These are phyloP conservation scores for Pseudomyrmex gracilis DNA, from an alignment of 1,140 invertebrate genomes.

Conservation along the genomic window DNA sequence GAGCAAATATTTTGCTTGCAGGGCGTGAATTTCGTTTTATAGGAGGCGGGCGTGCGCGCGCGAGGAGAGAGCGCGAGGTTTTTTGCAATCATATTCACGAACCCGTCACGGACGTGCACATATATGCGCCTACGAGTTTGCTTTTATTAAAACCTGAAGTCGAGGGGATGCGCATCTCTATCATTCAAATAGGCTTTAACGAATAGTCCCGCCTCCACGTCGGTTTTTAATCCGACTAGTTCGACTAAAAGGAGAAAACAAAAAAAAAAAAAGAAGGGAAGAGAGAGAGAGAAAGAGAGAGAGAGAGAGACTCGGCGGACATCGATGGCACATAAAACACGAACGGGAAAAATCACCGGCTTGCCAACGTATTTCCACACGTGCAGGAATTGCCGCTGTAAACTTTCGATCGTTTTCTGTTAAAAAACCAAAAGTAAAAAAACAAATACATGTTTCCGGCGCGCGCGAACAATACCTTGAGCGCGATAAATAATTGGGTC, in stretches of 20 bases:
- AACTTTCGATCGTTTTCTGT: not conserved
- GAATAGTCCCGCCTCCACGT: conserved; percentile 38
- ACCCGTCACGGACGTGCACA: conserved; percentile 45
- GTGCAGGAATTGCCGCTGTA: not conserved
- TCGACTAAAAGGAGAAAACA: not conserved
- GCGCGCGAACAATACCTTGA: not conserved
- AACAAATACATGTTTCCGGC: no score
- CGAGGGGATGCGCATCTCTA: conserved; percentile 43
- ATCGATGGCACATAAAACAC: conserved; percentile 25
- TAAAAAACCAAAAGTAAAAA: not conserved
- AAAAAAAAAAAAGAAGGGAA: no score
- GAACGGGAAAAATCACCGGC: conserved; percentile 11
- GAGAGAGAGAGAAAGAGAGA: not conserved
- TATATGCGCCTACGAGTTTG: conserved; percentile 42
- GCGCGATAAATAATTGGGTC: conserved; percentile 14
- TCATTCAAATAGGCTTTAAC: conserved; percentile 58
- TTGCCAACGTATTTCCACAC: not conserved
- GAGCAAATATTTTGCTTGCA: conserved; percentile 63
- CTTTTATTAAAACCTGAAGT: conserved; percentile 56
- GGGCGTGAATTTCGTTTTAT: conserved; percentile 55
- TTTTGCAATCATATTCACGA: conserved; percentile 42
- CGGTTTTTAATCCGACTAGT: conserved; percentile 45
- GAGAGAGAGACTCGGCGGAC: conserved; percentile 8
- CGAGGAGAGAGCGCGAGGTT: conserved; percentile 25
- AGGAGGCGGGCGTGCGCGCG: conserved; percentile 13